Percentiles rank a stretch among this genome's conserved stretches.
These are phyloP conservation scores for Brachionus rubens DNA, from an alignment of 1,140 invertebrate species.

Conservation along the genomic window DNA sequence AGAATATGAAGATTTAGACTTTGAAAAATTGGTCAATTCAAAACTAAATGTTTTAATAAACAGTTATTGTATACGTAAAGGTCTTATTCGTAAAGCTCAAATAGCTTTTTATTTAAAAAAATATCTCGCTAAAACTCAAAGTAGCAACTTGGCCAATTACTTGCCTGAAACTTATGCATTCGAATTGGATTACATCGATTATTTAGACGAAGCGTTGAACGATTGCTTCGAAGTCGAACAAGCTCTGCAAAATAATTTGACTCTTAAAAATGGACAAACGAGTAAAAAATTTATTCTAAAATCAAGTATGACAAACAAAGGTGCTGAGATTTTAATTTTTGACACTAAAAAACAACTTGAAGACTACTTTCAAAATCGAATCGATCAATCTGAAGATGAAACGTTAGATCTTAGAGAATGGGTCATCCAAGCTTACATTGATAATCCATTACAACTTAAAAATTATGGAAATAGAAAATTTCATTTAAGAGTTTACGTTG, in stretches of 20 bases:
- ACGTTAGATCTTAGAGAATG: constrained; percentile 27
- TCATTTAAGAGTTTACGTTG: constrained; percentile 32
- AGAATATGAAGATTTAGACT: constrained; percentile 40
- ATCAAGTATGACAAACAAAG: constrained; percentile 26
- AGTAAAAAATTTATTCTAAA: constrained; percentile 37
- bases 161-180: constrained; percentile 26
- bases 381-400: constrained; percentile 13
- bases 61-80: constrained; percentile 35
- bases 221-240: constrained; percentile 24
- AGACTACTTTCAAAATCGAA: background rate
- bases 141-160: background rate
- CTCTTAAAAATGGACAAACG: background rate
- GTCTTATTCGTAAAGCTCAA: constrained; percentile 27
- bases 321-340: constrained; percentile 26
- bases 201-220: constrained; percentile 35
- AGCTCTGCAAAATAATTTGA: background rate
- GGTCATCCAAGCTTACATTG: constrained; percentile 29
- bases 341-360: constrained; percentile 24
- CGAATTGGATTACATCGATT: constrained; percentile 10
- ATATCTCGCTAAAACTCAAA: constrained; percentile 9
- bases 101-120: constrained; percentile 14
- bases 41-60: background rate
- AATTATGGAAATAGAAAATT: constrained; percentile 24
- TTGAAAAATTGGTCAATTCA: constrained; percentile 1
- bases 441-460: background rate